These are phyloP conservation scores for Stegana nigrithorax DNA, from an alignment of 2,888 invertebrate genomes.

Conservation along the genomic window DNA sequence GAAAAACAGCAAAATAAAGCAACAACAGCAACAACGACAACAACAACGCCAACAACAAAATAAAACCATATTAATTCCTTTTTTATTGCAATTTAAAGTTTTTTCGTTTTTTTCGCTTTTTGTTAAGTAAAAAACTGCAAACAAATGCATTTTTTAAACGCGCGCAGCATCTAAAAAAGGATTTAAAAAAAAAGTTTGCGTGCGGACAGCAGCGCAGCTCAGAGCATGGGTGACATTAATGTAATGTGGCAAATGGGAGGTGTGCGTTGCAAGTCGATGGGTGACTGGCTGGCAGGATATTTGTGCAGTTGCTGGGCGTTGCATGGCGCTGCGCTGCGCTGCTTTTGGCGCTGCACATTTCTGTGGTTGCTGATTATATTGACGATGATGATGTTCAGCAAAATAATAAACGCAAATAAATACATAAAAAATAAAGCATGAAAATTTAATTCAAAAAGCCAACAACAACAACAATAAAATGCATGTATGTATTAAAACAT, in stretches of 20 bases:
- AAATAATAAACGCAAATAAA: background rate
- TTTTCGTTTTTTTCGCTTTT: no score
- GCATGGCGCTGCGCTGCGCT: background rate
- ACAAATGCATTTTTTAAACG: background rate
- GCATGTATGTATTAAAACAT: no score
- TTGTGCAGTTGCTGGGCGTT: no score
- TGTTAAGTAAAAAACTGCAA: background rate
- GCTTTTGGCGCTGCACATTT: background rate
- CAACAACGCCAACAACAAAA: background rate
- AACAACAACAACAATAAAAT: no score
- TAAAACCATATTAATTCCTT: no score
- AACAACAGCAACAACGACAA: background rate
- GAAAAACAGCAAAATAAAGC: background rate
- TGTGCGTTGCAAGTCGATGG: background rate
- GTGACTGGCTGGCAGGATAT: no score
- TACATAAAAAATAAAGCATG: background rate
- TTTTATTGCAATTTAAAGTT: no score
- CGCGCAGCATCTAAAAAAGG: constrained; percentile 1
- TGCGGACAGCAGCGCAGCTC: background rate
- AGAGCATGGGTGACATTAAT: constrained; percentile 1
- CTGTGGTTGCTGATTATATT: constrained; percentile 12
- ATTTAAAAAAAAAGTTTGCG: constrained; percentile 2
- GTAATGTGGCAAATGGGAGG: background rate
- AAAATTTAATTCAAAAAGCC: no score
- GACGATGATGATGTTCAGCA: background rate